Conservation (phyloP, 2,888 invertebrate species). For the Drosophila longiperda region DNA sequence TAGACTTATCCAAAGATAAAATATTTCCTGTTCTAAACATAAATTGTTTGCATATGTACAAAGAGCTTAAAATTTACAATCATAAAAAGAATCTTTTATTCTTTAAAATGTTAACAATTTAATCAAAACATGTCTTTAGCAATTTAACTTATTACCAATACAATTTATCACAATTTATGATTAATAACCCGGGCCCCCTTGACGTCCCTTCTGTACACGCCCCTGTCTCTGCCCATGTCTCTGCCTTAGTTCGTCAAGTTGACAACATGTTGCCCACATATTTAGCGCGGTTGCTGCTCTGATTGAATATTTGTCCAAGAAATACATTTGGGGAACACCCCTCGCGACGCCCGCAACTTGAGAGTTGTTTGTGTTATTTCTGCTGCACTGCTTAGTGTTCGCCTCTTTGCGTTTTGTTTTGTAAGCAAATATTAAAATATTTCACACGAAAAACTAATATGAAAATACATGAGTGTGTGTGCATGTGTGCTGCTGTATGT, state of each 20-base stretch:
- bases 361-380: slow-evolving; percentile 32
- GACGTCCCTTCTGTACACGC: not conserved
- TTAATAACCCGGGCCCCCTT: not conserved
- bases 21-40: not conserved
- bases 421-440: slow-evolving; percentile 70
- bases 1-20: not conserved
- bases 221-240: slow-evolving; percentile 21
- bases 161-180: not conserved
- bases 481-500: slow-evolving; percentile 3
- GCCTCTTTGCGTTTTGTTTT: slow-evolving; percentile 47
- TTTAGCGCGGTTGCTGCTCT: slow-evolving; percentile 52
- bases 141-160: not conserved
- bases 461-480: slow-evolving; percentile 11
- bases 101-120: rapidly evolving
- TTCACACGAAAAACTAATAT: slow-evolving; percentile 66
- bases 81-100: not conserved
- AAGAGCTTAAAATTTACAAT: not conserved
- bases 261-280: slow-evolving; percentile 68
- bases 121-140: not conserved
- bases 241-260: slow-evolving; percentile 40
- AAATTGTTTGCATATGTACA: not conserved
- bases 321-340: slow-evolving; percentile 36
- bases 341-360: slow-evolving; percentile 25
- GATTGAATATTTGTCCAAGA: slow-evolving; percentile 64
- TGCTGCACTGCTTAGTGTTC: slow-evolving; percentile 22